A percentile compares a stretch with the other conserved stretches of the same genome.
phyloP scores from a whole-genome alignment of 2,888 invertebrate genomes.

The Poecilus cupreus region DNA sequence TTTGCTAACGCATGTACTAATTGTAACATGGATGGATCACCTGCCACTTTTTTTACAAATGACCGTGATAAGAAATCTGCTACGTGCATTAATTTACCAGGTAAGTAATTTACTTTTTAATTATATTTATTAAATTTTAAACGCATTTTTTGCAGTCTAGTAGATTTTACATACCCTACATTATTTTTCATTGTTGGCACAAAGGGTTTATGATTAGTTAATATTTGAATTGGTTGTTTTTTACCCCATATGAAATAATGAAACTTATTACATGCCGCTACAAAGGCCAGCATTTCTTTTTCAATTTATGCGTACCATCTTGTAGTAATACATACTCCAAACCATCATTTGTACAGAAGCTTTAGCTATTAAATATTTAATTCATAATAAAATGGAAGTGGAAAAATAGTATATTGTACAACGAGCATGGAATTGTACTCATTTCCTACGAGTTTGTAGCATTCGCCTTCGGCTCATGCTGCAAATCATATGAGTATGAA shows the following conservation, averaged over 20 bases:
- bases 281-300: constrained; percentile 9
- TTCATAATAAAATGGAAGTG: no score
- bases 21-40: constrained; percentile 44
- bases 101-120: constrained; percentile 62
- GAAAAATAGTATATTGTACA: no score
- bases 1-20: constrained; percentile 38
- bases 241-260: constrained; percentile 21
- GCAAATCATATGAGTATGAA: no score
- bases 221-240: constrained; percentile 1
- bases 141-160: constrained; percentile 61
- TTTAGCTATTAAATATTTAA: no score
- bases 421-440: no score
- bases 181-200: constrained; percentile 54
- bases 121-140: constrained; percentile 63
- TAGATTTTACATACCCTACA: no score
- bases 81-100: constrained; percentile 62
- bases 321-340: no score
- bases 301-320: constrained; percentile 2
- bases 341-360: no score
- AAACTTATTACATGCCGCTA: constrained; percentile 10
- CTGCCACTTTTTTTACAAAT: constrained; percentile 13
- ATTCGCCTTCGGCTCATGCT: no score
- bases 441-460: no score
- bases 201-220: constrained; percentile 53
- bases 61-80: constrained; percentile 59